Evolutionary conservation across 2,113 vertebrate genomes (phyloP), one percentile per base, ranked within the genome.

Genomic region (Lepus americanus): DNA sequence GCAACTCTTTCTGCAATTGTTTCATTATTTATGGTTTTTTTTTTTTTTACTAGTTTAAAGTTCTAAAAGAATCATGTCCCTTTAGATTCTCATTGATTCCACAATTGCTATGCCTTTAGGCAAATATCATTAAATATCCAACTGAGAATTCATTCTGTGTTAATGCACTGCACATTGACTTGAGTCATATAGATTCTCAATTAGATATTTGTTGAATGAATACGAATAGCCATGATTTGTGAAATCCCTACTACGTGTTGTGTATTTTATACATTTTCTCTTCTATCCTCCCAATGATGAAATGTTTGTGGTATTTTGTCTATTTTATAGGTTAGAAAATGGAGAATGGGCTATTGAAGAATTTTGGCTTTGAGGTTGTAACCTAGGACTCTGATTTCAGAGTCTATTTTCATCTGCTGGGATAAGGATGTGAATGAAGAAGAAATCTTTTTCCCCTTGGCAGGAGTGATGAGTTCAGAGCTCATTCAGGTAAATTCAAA

Each of bases 121-220:
- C 9, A 89, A 84, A 53, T 73, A 69, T 25, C 64, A 64, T 63
- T 31, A 87, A 90, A 79, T 87, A 88, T 74, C 39, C 59, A 81
- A 44, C 53, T 81, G n/a, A 76, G 72, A 84, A 53, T 94, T 6
- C 6, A 87, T 96, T 95, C 44, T 44, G 92, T 63, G 39, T 49
- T 84, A 72, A 74, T 36, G 36, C 25, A 33, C 27, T 61, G 23
- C 22, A 53, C 51, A 64, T 36, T 33, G 44, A 23, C 63, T 89
- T 55, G 14, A 84, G 29, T 17, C 87, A 53, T 44, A 51, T 1
- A 44, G 67, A 70, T 87, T 79, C 20, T 76, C 51, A 90, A 22
- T 55, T 31, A 87, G 69, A 73, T 49, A n/a, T 87, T 80, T 90
- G 12, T 70, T 64, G 72, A 95, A 67, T 44, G 27, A 80, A 49